Conservation (phyloP, 2,888 invertebrate species). For the Bombylius discolor region DNA sequence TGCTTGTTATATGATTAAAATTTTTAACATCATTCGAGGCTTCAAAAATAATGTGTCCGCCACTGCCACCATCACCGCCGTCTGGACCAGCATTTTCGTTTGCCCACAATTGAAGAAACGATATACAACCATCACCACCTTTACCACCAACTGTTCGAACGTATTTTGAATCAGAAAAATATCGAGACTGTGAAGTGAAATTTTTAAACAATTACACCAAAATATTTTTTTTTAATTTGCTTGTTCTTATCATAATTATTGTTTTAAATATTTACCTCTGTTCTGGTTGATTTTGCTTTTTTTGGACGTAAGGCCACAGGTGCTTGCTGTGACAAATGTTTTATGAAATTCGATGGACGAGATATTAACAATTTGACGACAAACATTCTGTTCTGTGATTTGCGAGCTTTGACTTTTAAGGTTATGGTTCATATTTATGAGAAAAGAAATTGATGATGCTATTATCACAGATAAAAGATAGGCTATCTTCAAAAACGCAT, state of each 20-base stretch:
- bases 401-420: too few relatives aligned
- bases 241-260: background rate
- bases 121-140: slow-evolving; percentile 87
- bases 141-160: slow-evolving; percentile 65
- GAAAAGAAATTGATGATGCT: too few relatives aligned
- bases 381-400: too few relatives aligned
- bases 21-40: slow-evolving; percentile 55
- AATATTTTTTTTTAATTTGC: background rate
- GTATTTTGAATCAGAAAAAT: slow-evolving; percentile 58
- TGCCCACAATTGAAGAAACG: slow-evolving; percentile 66
- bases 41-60: slow-evolving; percentile 83
- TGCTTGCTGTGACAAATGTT: background rate
- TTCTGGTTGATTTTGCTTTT: slow-evolving; percentile 37
- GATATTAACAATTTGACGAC: too few relatives aligned
- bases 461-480: too few relatives aligned
- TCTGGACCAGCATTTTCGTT: slow-evolving; percentile 89
- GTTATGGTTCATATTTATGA: too few relatives aligned
- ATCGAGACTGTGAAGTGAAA: slow-evolving; percentile 36
- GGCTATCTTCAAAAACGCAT: too few relatives aligned
- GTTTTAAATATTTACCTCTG: slow-evolving; percentile 26
- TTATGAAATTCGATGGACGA: background rate
- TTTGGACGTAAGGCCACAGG: slow-evolving; percentile 34
- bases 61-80: slow-evolving; percentile 93
- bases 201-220: background rate
- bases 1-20: slow-evolving; percentile 49